Conservation (phyloP, 1,140 invertebrate genomes). For the Choristoneura fumiferana region DNA sequence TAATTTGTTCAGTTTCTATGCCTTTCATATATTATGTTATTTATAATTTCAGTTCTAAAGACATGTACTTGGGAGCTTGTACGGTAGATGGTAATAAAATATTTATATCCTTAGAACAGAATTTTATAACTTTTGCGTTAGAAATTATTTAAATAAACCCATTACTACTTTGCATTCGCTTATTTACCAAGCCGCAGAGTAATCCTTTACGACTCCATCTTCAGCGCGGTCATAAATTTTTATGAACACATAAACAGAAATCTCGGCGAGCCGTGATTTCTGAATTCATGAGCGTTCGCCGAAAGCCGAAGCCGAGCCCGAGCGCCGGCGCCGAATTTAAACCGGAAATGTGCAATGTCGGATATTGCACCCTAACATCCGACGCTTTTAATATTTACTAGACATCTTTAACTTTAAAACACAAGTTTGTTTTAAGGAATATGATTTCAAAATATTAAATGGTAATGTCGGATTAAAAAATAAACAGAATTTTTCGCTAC, state of each 20-base stretch:
- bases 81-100: too few species aligned
- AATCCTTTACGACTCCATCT: constrained; percentile 12
- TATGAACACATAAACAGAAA: constrained; percentile 19
- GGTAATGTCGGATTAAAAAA: background rate
- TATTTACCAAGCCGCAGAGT: background rate
- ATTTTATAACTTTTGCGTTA: too few species aligned
- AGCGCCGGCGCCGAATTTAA: background rate
- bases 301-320: constrained; percentile 5
- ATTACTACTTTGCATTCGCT: background rate
- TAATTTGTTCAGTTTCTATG: too few species aligned
- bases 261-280: constrained; percentile 4
- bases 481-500: too few species aligned
- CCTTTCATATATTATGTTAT: too few species aligned
- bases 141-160: too few species aligned
- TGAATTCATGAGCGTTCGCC: constrained; percentile 16
- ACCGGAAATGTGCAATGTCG: constrained; percentile 14
- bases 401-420: constrained; percentile 12
- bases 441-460: constrained; percentile 12
- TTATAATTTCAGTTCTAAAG: too few species aligned
- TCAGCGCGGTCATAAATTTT: constrained; percentile 11
- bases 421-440: constrained; percentile 12
- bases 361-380: constrained; percentile 15
- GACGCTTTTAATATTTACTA: constrained; percentile 14
- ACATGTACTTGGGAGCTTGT: too few species aligned
- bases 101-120: too few species aligned